Percentiles rank a stretch among this genome's conserved stretches.
Evolutionary conservation across 2,797 vertebrate genomes (phyloP).

Genomic region (Lacerta bilineata): DNA sequence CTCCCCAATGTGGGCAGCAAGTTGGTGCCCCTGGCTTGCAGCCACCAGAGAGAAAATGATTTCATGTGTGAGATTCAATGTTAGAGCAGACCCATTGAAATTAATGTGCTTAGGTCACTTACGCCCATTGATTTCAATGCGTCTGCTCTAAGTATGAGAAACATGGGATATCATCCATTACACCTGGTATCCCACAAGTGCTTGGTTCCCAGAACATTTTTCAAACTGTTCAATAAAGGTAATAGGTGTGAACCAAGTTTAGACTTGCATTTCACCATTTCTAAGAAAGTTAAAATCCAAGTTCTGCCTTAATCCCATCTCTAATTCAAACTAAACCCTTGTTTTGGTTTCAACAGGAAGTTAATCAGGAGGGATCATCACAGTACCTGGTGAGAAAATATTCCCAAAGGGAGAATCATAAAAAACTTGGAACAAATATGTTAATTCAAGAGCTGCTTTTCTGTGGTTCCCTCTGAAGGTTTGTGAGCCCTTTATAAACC

Average conservation of each 20-base stretch:
- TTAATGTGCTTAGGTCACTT: no score
- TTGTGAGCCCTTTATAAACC: not conserved
- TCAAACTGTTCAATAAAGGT: slow-evolving; percentile 36
- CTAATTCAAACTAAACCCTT: slow-evolving; percentile 69
- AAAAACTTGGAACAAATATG: not conserved
- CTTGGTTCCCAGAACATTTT: slow-evolving; percentile 53
- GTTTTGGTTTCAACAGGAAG: slow-evolving; percentile 60
- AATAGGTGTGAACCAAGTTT: slow-evolving; percentile 56
- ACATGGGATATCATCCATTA: not conserved
- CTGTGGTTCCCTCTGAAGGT: not conserved
- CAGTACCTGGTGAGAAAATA: slow-evolving; percentile 61
- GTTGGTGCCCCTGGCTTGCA: no score
- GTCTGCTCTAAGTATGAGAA: no score
- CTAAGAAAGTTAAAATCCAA: slow-evolving; percentile 62
- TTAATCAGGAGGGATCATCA: slow-evolving; percentile 62
- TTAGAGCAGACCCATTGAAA: no score
- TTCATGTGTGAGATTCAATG: no score
- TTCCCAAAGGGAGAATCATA: slow-evolving; percentile 47
- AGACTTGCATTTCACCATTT: slow-evolving; percentile 64
- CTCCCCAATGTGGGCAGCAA: no score
- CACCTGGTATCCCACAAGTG: slow-evolving; percentile 37
- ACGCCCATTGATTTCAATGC: no score
- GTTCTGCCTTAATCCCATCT: slow-evolving; percentile 52
- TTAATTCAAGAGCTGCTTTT: slow-evolving; percentile 11
- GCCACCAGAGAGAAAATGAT: no score